phyloP scores from a whole-genome alignment of 1,140 invertebrate genomes.

The Paracyclopina nana region DNA sequence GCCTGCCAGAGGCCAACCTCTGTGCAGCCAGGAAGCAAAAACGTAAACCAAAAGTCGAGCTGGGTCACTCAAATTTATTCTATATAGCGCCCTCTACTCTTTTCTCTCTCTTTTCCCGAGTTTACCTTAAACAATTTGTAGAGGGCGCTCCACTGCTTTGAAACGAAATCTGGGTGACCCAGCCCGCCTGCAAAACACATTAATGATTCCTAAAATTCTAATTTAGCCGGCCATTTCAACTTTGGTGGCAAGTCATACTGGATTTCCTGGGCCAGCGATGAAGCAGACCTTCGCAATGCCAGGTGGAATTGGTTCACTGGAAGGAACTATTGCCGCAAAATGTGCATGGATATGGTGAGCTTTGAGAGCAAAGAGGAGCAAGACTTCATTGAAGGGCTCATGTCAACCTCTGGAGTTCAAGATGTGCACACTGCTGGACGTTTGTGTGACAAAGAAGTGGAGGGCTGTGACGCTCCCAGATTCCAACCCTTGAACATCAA shows the following conservation, averaged over 20 bases:
- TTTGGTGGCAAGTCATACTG: conserved; percentile 11
- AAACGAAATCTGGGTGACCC: too few species aligned
- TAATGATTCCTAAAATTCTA: too few species aligned
- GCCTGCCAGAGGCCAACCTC: conserved; percentile 15
- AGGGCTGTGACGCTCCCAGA: conserved; percentile 52
- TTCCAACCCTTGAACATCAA: conserved; percentile 50
- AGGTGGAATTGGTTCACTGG: conserved; percentile 17
- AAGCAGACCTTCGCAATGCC: conserved; percentile 12
- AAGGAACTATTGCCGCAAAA: conserved; percentile 16
- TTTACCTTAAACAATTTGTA: too few species aligned
- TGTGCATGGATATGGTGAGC: conserved; percentile 15
- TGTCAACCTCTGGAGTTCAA: conserved; percentile 1
- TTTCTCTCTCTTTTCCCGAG: not conserved
- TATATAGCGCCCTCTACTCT: not conserved
- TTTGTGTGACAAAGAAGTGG: conserved; percentile 21
- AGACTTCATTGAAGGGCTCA: conserved; percentile 3
- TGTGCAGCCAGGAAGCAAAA: conserved; percentile 9
- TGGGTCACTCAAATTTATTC: not conserved
- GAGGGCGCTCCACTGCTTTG: too few species aligned
- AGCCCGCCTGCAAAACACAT: too few species aligned
- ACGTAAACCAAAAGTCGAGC: not conserved
- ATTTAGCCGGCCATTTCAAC: conserved; percentile 6
- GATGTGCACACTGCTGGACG: conserved; percentile 4
- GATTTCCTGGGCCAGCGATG: conserved; percentile 10
- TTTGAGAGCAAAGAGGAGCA: conserved; percentile 12